Evolutionary conservation across 1,140 invertebrate species (phyloP).

Genomic region (Drosophila subpulchrella): DNA sequence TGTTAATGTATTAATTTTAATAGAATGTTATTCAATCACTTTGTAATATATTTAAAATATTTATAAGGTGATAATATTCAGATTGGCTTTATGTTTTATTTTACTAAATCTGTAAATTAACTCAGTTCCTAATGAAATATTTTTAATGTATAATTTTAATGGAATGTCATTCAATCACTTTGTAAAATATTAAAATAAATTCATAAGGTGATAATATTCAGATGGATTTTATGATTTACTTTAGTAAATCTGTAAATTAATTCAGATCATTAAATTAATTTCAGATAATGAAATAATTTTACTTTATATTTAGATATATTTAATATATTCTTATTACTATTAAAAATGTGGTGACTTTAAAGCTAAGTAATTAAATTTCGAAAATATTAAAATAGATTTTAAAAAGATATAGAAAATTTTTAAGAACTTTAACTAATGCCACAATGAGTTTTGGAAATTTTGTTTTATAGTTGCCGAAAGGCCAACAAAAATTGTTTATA

Average conservation of each 20-base stretch:
- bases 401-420: not conserved
- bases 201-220: too few relatives aligned
- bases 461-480: constrained; percentile 44
- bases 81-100: not conserved
- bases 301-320: too few relatives aligned
- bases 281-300: too few relatives aligned
- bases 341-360: too few relatives aligned
- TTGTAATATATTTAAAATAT: not conserved
- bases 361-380: not conserved
- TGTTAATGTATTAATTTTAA: not conserved
- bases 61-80: too few relatives aligned
- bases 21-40: not conserved
- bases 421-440: constrained; percentile 1
- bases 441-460: not conserved
- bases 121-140: too few relatives aligned
- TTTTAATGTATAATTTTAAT: not conserved
- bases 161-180: not conserved
- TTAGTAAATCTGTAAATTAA: not conserved
- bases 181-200: not conserved
- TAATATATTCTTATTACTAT: too few relatives aligned
- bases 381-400: not conserved
- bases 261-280: too few relatives aligned
- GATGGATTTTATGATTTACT: not conserved
- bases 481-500: constrained; percentile 53
- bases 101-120: not conserved